These are phyloP conservation scores for Bathynomus jamesi DNA, from an alignment of 1,140 invertebrate species.

Conservation along the genomic window DNA sequence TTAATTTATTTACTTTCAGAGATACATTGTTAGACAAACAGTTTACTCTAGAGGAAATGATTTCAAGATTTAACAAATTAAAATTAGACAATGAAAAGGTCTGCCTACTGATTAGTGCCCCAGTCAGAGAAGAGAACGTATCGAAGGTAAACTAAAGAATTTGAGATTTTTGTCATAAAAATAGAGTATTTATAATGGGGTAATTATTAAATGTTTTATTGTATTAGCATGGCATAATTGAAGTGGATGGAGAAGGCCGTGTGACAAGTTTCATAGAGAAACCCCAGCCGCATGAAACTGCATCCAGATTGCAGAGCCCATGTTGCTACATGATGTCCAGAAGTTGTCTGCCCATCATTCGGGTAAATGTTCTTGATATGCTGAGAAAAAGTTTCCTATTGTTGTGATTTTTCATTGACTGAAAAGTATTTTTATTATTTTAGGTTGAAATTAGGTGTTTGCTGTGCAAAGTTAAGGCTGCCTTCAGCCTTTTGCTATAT, in stretches of 20 bases:
- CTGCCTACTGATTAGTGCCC: constrained; percentile 22
- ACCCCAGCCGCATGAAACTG: constrained; percentile 11
- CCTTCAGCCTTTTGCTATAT: too few species aligned
- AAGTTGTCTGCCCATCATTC: constrained; percentile 5
- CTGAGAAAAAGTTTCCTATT: too few species aligned
- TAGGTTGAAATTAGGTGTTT: too few species aligned
- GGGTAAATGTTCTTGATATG: too few species aligned
- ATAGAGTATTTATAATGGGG: not conserved
- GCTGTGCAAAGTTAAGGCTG: too few species aligned
- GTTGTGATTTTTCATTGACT: too few species aligned
- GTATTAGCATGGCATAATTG: constrained; percentile 24
- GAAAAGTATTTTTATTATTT: too few species aligned
- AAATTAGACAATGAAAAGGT: not conserved
- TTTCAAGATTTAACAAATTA: constrained; percentile 7
- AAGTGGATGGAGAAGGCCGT: constrained; percentile 1
- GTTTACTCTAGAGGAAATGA: constrained; percentile 15
- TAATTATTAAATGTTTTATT: not conserved
- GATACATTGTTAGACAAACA: constrained; percentile 22
- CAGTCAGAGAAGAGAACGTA: constrained; percentile 30
- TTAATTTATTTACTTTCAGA: constrained; percentile 9
- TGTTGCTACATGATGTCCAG: constrained; percentile 22
- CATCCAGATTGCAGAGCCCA: constrained; percentile 22
- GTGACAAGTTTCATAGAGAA: constrained; percentile 23
- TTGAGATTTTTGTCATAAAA: not conserved
- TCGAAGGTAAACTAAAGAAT: constrained; percentile 28